Evolutionary conservation across 1,140 invertebrate genomes (phyloP), one percentile per base, ranked within the genome.

Genomic region (Tetramorium alpestre): DNA sequence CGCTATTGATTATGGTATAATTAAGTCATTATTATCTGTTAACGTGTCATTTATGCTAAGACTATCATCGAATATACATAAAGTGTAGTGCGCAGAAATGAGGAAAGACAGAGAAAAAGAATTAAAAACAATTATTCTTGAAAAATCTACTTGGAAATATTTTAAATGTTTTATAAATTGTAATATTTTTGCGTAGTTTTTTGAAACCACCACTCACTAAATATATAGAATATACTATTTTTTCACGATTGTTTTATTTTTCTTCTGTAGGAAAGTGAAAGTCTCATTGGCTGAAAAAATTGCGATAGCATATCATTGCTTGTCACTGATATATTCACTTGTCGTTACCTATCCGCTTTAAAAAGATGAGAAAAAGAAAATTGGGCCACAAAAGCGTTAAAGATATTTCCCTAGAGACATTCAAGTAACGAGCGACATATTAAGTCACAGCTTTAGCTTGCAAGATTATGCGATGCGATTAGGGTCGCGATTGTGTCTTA

Each of bases 381-480:
- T 49, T 70, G n/a, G 54, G 13, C 80, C 54, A 25, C 44, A 73
- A 84, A 75, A 84, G 44, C 54, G 80, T 84, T 84, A 62, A 84
- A 84, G 80, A 38, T 84, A 84, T 84, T 84, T 84, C 69, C 80
- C 80, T 6, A 25, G 69, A 62, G 80, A 75, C 44, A 49, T 10
- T 10, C 41, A 22, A 13, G 54, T 73, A 72, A 82, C 65, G 49
- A 70, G 51, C 78, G 54, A 33, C 54, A 44, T 82, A 84, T 84
- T 84, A 84, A 75, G 80, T 75, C 56, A n/a, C 69, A 75, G 54
- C 69, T 75, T 84, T 75, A 75, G 56, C 28, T 49, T 47, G 41
- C 25, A 44, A 84, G 69, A 84, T 73, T 82, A 82, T n/a, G n/a
- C 80, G 54, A 73, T 49, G 80, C 54, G 54, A 84, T 73, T 73